Evolutionary conservation across 2,113 vertebrate species (phyloP), one percentile per base, ranked within the genome.

Genomic region (Oncorhynchus kisutch): DNA sequence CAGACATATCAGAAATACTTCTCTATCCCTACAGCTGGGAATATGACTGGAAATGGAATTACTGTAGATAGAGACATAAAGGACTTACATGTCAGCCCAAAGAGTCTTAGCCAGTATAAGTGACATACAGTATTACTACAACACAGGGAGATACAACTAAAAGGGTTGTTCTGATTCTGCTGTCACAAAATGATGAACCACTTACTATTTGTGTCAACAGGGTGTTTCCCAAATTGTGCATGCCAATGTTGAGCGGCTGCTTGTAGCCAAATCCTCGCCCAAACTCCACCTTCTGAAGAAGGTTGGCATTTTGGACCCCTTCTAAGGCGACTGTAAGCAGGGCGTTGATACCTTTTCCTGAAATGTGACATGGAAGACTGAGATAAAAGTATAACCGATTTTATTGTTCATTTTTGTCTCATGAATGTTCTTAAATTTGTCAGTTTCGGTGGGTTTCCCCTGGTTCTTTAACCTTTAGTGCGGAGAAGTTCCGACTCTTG

Each of bases 201-300:
- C 95, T 95, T 86, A 97, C 96, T 51, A 97, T 92, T 79, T 96
- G 92, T 67, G 92, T 94, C 84, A 90, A 82, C 77, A 98, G 67
- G 74, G 84, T 39, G 71, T 75, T 91, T 67, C 88, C 93, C 67
- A 97, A 81, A 34, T 91, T 92, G 13, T 12, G 80, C 90, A 95
- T 95, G 62, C 86, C 87, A 79, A 94, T 86, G 69, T 85, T 94
- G 75, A 97, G 88, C 59, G 91, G 94, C 31, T 93, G 81, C 0
- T 81, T 89, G 86, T 95, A 96, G 1, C 76, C 82, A 69, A 96
- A 95, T 0, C 96, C 96, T 87, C 95, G 90, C 18, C 96, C 97
- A 75, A 96, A 98, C 80, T 97, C 95, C 62, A 96, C 76, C 86
- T 93, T 93, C 87, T 93, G 94, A 72, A 98, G 91, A 64, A 94